These are phyloP conservation scores for Daktulosphaira vitifoliae DNA, from an alignment of 1,140 invertebrate species.

Conservation along the genomic window DNA sequence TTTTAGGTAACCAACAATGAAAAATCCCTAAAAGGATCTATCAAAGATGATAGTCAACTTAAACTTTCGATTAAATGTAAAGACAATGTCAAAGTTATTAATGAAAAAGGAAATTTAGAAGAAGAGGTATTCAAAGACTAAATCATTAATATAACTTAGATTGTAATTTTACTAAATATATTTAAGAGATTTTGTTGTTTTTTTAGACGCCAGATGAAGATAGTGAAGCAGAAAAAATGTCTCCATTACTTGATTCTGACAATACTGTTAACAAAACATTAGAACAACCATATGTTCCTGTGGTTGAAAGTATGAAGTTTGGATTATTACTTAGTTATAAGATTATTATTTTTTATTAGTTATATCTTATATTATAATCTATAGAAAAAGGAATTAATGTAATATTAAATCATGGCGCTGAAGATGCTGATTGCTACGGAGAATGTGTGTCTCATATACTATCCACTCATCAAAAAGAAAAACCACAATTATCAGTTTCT, in stretches of 20 bases:
- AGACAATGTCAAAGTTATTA: conserved; percentile 13
- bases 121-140: conserved; percentile 15
- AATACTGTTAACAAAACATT: no score
- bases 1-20: conserved; percentile 13
- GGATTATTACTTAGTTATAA: no score
- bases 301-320: conserved; percentile 7
- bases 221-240: conserved; percentile 70
- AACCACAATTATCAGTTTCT: conserved; percentile 10
- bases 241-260: conserved; percentile 53
- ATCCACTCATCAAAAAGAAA: conserved; percentile 22
- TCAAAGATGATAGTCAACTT: conserved; percentile 9
- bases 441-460: conserved; percentile 18
- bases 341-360: not conserved
- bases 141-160: no score
- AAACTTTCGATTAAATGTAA: conserved; percentile 27
- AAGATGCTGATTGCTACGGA: conserved; percentile 24
- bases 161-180: no score
- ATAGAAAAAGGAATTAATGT: conserved; percentile 32
- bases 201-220: conserved; percentile 57
- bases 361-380: not conserved
- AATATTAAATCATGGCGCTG: conserved; percentile 26
- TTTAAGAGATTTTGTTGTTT: no score
- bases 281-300: not conserved
- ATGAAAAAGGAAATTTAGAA: conserved; percentile 27
- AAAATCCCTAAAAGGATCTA: conserved; percentile 21